Evolutionary conservation across 2,888 invertebrate species (phyloP), one percentile per base, ranked within the genome.

Genomic region (Laspeyria flexula): DNA sequence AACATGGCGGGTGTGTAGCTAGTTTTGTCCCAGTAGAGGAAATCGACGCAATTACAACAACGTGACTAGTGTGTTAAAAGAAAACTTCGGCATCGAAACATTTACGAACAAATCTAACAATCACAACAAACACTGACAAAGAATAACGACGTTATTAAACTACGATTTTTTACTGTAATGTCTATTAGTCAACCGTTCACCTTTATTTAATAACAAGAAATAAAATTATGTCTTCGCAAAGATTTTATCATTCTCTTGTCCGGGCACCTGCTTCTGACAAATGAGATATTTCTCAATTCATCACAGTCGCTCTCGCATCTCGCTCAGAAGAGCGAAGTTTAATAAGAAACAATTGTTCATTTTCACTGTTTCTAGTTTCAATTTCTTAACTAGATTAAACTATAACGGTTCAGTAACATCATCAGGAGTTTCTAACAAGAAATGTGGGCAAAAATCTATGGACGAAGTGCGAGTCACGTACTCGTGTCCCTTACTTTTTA

Each of bases 221-320:
- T 41, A 47, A 49, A 47, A 44, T 12, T 43, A 56, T 43, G 25
- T 47, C 23, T 13, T 39, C 6, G 13, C n/a, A 43, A 47, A 47
- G 34, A 18, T 43, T 35, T 43, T 18, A 39, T 38, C 37, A 21
- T 50, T 43, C 40, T 13, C 12, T 54, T 34, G 38, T 40, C 37
- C 31, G 35, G 15, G 39, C 40, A 30, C 6, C 38, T 42, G 37
- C 44, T 42, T 18, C 15, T 53, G 60, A 50, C 48, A 65, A 62
- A 62, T 44, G 45, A 55, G 55, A 55, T 59, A 37, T 50, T 38
- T 30, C 43, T 62, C 50, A 43, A 65, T 65, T 58, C 49, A 44
- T 62, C 46, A 51, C 25, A 42, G 51, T 57, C 38, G 33, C 45
- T 45, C 38, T 33, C 23, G 21, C 10, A 12, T 12, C 21, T 10